Evolutionary conservation across 53 echinoderm and acorn worm genomes (phyloP).

Genomic region (Mesocentrotus franciscanus): DNA sequence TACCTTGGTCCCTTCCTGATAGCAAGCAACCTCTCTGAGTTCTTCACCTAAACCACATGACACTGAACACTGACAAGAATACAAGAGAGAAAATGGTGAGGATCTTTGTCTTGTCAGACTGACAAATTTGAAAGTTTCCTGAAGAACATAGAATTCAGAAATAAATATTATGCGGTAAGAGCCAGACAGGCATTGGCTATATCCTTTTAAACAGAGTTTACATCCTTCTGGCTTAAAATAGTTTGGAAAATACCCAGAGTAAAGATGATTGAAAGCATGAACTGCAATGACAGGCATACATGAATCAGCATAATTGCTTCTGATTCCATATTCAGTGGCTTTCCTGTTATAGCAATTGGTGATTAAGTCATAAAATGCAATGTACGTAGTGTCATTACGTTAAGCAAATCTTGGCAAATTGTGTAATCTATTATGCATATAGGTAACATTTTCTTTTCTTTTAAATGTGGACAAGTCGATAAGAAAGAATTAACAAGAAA

Average conservation of each 20-base stretch:
- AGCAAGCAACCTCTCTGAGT: constrained; percentile 77
- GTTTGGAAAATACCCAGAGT: background rate
- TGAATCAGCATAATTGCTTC: background rate
- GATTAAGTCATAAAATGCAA: background rate
- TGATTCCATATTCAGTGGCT: background rate
- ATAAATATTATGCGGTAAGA: background rate
- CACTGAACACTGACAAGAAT: constrained; percentile 78
- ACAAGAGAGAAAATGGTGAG: background rate
- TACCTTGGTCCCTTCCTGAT: constrained; percentile 68
- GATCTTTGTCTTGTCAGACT: background rate
- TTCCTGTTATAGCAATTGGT: background rate
- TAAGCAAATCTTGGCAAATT: no score
- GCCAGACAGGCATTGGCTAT: no score
- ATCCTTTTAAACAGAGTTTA: no score
- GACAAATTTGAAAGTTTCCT: background rate
- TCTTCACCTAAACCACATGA: constrained; percentile 86
- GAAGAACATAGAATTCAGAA: background rate
- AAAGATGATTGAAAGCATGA: background rate
- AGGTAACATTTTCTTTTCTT: no score
- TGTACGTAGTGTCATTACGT: no score
- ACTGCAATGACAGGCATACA: background rate
- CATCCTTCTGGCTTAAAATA: background rate
- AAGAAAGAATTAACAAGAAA: no score
- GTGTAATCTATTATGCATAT: no score
- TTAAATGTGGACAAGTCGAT: no score